Evolutionary conservation across 1,140 invertebrate species (phyloP).

Genomic region (Drosophila kurseongensis): DNA sequence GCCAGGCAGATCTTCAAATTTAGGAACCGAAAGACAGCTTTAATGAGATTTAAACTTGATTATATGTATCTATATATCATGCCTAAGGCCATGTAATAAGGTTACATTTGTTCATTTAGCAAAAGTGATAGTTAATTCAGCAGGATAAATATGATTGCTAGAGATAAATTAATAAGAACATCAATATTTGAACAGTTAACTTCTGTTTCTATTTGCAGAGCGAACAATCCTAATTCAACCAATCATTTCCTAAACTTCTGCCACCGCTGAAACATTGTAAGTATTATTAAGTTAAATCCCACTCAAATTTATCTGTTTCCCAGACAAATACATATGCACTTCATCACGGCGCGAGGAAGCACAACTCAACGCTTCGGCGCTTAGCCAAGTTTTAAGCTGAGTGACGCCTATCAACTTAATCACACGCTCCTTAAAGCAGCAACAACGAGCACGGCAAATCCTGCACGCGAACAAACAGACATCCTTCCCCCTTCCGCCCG

Average conservation of each 20-base stretch:
- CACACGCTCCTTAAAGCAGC: conserved; percentile 41
- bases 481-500: conserved; percentile 27
- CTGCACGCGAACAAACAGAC: conserved; percentile 42
- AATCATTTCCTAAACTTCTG: not conserved
- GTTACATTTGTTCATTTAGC: not conserved
- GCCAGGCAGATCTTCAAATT: not conserved
- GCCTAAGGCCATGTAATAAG: too few species aligned
- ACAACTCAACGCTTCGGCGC: conserved; percentile 29
- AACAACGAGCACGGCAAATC: conserved; percentile 7
- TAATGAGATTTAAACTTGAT: not conserved
- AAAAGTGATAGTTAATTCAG: not conserved
- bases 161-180: too few species aligned
- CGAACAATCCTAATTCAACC: not conserved
- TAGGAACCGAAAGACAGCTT: not conserved
- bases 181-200: too few species aligned
- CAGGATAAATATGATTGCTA: not conserved
- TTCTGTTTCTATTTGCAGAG: not conserved
- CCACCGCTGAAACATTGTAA: not conserved
- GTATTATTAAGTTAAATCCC: not conserved
- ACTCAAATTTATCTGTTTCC: conserved; percentile 7
- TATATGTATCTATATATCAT: not conserved
- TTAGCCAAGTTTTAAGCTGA: conserved; percentile 36
- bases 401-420: conserved; percentile 75
- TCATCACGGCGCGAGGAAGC: conserved; percentile 48
- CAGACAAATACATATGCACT: conserved; percentile 43